Evolutionary conservation across 1,140 invertebrate genomes (phyloP), one percentile per base, ranked within the genome.

Genomic region (Proales similis): DNA sequence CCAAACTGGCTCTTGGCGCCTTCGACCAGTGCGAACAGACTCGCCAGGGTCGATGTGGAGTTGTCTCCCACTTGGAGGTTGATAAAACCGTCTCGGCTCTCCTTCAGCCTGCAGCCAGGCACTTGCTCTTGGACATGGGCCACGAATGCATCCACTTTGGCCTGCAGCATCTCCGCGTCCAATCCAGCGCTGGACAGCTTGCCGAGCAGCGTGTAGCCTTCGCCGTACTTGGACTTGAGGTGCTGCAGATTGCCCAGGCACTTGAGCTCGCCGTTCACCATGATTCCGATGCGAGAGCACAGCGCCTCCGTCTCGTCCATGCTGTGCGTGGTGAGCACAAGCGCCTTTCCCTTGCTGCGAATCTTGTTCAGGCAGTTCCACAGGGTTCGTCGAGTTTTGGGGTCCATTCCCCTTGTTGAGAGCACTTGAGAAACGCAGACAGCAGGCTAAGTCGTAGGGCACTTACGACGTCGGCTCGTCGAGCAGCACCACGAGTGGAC

Each of bases 191-290:
- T n/a, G n/a, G 33, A 27, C 2, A 75, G 69, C 51, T 81, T 74
- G 33, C 85, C 71, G 3, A 79, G 81, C 14, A 85, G 72, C 60
- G 81, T 43, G 22, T 61, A 61, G 6, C 63, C 48, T 43, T 45
- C 39, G 30, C 86, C 85, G 69, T 51, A 78, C 72, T 73, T 74
- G 49, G 73, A 65, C 66, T 79, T 79, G 0, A 80, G 63, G 65
- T 76, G 70, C 60, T 78, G 74, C 29, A 77, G 72, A 65, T 68
- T 74, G 11, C 78, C 79, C 9, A 79, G 66, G 67, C 78, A 79
- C 39, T 70, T 71, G 29, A 80, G 70, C 63, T 70, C 65, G 33
- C 79, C 79, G 66, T 79, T 77, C 1, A 78, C 75, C 77, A 72
- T 72, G 39, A 72, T 72, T 2, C 66, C 68, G 20, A 72, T 48